Evolutionary conservation across 1,140 invertebrate genomes (phyloP).

Genomic region (Caenorhabditis inopinata): DNA sequence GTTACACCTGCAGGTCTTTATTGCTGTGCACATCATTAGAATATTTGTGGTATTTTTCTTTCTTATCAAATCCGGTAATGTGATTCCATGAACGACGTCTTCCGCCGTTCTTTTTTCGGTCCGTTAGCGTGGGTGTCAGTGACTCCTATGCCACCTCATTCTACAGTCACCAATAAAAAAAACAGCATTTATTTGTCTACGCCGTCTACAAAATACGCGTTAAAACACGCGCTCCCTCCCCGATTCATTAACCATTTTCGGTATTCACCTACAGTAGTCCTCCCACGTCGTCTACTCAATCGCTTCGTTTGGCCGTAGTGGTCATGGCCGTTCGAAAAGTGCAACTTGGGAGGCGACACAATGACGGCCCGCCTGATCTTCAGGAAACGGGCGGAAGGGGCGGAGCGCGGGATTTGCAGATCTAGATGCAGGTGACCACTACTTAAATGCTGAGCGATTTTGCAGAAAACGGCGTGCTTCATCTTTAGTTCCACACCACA

Average conservation of each 20-base stretch:
- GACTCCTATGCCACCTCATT: neutral
- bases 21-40: neutral
- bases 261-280: neutral
- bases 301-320: neutral
- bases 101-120: neutral
- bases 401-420: neutral
- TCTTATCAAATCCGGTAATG: neutral
- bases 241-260: neutral
- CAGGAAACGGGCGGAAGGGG: constrained; percentile 28
- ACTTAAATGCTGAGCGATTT: neutral
- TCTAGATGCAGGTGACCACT: neutral
- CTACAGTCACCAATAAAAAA: constrained; percentile 14
- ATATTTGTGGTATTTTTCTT: neutral
- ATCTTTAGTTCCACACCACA: neutral
- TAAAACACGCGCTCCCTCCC: neutral
- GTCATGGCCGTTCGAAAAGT: constrained; percentile 31
- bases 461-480: neutral
- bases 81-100: neutral
- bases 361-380: neutral
- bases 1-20: neutral
- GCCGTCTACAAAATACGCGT: neutral
- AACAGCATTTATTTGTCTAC: neutral
- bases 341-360: neutral
- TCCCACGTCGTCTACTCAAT: neutral
- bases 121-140: neutral